Conservation (phyloP, 2,113 vertebrate genomes). For the Austrofundulus limnaeus region DNA sequence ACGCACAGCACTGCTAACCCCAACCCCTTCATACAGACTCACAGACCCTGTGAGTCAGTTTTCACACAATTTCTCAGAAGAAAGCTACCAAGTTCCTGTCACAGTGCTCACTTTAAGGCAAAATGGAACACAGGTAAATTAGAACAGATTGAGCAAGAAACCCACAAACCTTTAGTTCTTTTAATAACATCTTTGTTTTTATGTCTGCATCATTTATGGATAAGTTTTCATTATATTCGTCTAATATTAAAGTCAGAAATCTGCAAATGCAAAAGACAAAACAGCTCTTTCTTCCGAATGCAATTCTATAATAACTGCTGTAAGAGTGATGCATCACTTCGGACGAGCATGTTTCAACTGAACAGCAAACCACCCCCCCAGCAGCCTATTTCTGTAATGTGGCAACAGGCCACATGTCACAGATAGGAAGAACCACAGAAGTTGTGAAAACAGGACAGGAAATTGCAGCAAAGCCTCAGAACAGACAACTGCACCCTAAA, state of each 20-base stretch:
- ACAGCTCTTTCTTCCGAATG: conserved; percentile 1
- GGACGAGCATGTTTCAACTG: conserved; percentile 12
- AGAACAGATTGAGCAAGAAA: conserved; percentile 1
- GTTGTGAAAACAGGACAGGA: conserved; percentile 82
- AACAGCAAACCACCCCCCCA: conserved; percentile 38
- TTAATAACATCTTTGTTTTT: background rate
- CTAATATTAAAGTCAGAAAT: conserved; percentile 12
- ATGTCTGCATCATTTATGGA: conserved; percentile 7
- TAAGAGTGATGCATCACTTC: no score
- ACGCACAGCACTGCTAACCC: conserved; percentile 36
- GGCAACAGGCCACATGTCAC: conserved; percentile 71
- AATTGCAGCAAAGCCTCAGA: conserved; percentile 69
- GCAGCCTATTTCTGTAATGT: conserved; percentile 63
- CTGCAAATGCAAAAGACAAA: conserved; percentile 7
- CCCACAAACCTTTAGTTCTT: conserved; percentile 10
- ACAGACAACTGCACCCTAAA: conserved; percentile 46
- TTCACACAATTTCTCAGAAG: conserved; percentile 57
- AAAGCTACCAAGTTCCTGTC: conserved; percentile 48
- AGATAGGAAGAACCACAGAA: conserved; percentile 66
- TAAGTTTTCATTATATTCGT: conserved; percentile 4
- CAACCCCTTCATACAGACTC: conserved; percentile 16
- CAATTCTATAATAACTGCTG: background rate
- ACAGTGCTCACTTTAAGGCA: conserved; percentile 27
- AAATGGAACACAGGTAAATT: background rate
- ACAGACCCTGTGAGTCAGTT: conserved; percentile 42